Conservation (phyloP, 2,113 vertebrate genomes). For the Chaetorhynchus papuensis region DNA sequence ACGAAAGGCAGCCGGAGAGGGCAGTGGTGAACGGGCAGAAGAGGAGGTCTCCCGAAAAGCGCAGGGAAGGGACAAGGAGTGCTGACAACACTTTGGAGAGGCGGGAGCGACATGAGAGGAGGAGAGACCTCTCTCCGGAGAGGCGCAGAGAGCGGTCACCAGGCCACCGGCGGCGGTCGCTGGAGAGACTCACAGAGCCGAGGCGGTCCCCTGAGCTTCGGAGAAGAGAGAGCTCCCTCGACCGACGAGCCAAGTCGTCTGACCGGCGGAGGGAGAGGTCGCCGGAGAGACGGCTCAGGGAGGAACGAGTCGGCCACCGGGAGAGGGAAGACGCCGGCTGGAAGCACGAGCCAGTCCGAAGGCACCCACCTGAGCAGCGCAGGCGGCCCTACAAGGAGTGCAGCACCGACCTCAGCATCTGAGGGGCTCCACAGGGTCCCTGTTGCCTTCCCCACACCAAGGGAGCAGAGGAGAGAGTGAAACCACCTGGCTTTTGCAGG, state of each 20-base stretch:
- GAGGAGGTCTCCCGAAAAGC: slow-evolving; percentile 79
- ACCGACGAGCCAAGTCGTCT: slow-evolving; percentile 79
- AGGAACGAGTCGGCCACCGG: slow-evolving; percentile 60
- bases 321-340: slow-evolving; percentile 77
- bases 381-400: slow-evolving; percentile 88
- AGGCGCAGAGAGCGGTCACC: slow-evolving; percentile 69
- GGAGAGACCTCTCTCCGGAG: slow-evolving; percentile 79
- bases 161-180: slow-evolving; percentile 71
- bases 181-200: slow-evolving; percentile 76
- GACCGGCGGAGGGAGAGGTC: slow-evolving; percentile 71
- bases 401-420: slow-evolving; percentile 97
- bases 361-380: slow-evolving; percentile 77
- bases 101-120: slow-evolving; percentile 58
- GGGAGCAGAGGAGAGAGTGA: slow-evolving; percentile 39
- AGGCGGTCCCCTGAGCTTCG: slow-evolving; percentile 74
- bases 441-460: neutral
- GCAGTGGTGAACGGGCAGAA: slow-evolving; percentile 74
- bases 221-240: slow-evolving; percentile 73
- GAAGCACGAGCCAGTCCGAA: slow-evolving; percentile 66
- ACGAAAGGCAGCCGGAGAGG: slow-evolving; percentile 73
- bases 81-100: slow-evolving; percentile 85
- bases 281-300: slow-evolving; percentile 72
- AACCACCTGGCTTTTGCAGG: slow-evolving; percentile 36
- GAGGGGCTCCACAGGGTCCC: slow-evolving; percentile 62
- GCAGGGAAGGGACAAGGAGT: slow-evolving; percentile 77